Evolutionary conservation across 2,888 invertebrate genomes (phyloP), one percentile per base, ranked within the genome.

Genomic region (Venusia cambrica): DNA sequence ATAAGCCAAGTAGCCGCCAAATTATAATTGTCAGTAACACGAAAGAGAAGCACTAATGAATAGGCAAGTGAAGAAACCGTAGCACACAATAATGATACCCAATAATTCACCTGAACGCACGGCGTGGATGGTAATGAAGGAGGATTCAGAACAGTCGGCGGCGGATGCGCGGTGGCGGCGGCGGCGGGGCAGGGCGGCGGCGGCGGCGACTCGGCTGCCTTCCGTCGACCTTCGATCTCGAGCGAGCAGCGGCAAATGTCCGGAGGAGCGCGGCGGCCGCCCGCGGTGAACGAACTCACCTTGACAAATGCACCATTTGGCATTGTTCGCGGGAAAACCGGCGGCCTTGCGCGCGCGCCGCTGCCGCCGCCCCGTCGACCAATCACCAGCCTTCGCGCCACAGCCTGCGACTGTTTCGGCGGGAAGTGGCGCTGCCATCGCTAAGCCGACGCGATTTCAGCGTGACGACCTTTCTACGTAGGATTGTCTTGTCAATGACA

Each of bases 271-370:
- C 54, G 62, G 59, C 53, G 62, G 71, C 77, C 83, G 83, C 73
- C 81, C 76, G 67, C 84, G 85, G 85, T 84, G 85, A 85, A 84
- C 87, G 87, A 84, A 84, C 85, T 87, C 80, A 84, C 87, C 87
- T 87, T 87, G 87, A 87, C 87, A 85, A 85, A 87, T 87, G 87
- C 87, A 87, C 84, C 85, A 87, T 87, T 87, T 84, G 87, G 87
- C 87, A 85, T 87, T 87, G 87, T 87, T 87, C 81, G 85, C 84
- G 85, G 85, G 85, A 84, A 85, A 87, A 87, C 83, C 81, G 78
- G 77, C 83, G 83, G 85, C 83, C 84, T 84, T 84, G 83, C 81
- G 75, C 74, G 78, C 72, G 79, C 80, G 72, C 73, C 73, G 66
- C 70, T 65, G 65, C 70, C 62, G 61, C 69, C 67, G 50, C 54